Evolutionary conservation across 2,888 invertebrate species (phyloP).

Genomic region (Micropterix aruncella): DNA sequence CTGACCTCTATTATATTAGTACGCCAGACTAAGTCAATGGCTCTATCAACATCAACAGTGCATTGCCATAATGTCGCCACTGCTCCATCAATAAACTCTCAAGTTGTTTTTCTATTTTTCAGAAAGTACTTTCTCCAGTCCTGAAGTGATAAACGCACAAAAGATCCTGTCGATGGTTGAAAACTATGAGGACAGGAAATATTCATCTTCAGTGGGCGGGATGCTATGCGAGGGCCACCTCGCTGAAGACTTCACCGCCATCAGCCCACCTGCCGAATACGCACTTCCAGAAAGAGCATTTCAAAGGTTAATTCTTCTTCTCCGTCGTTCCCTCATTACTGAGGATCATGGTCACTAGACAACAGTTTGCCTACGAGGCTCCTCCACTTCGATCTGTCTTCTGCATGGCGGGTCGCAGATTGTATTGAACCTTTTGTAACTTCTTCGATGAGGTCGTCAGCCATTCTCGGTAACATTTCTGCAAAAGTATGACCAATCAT

Average conservation of each 20-base stretch:
- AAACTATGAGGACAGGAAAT: constrained; percentile 7
- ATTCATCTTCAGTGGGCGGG: constrained; percentile 16
- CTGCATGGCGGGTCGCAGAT: no score
- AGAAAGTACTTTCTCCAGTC: constrained; percentile 34
- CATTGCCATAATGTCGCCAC: not conserved
- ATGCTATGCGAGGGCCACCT: constrained; percentile 22
- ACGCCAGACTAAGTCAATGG: no score
- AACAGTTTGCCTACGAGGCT: no score
- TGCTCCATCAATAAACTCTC: not conserved
- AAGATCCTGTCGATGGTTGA: constrained; percentile 11
- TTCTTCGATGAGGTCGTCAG: no score
- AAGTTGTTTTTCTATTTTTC: constrained; percentile 4
- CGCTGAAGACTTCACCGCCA: constrained; percentile 38
- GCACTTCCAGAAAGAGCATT: constrained; percentile 19
- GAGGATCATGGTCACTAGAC: no score
- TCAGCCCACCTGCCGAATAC: constrained; percentile 61
- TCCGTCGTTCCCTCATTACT: no score
- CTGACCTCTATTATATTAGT: no score
- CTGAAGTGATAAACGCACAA: constrained; percentile 17
- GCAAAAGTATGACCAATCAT: no score
- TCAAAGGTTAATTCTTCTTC: no score
- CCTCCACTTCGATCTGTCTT: no score
- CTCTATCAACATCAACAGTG: not conserved
- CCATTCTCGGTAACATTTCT: no score
- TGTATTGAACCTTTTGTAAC: no score